Base-by-base conservation (phyloP, 2,888 invertebrate species). In the Stenodera caucasica region DNA sequence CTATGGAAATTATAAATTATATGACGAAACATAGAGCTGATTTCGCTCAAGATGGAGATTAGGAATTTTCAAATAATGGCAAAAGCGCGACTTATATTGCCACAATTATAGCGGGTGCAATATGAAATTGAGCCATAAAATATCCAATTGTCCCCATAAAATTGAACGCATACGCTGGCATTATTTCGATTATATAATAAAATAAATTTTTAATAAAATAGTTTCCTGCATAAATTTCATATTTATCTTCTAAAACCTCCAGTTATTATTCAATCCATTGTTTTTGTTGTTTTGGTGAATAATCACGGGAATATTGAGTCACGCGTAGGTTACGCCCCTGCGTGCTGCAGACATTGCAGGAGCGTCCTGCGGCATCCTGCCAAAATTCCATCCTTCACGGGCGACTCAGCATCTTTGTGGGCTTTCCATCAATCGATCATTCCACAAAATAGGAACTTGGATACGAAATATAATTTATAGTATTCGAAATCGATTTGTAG, bases 341-440 rank as follows among this genome's bases (percentile, higher is more conserved):
- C 33, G 26, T 30, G 14, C 1, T 53, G 35, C 14, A 45, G 23
- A 23, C 23, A 51, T 60, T 61, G 61, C 60, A 50, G 65, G 37
- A 56, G 35, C 56, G 37, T 49, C 35, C 35, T 21, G 55, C 23
- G 63, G 63, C 63, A 63, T 59, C 49, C 50, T 59, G 63, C 65
- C 65, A 66, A 66, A 63, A 58, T 33, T 33, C 33, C 35, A 8
- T 37, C 37, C 37, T 12, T 9, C 12, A 7, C 5, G 6, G 6
- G 21, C 12, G 7, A 14, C 18, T 21, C 6, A 37, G 4, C 8
- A 14, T 37, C 15, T 6, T 35, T 7, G 14, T 35, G 6, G 6
- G n/a, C 0, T 14, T n/a, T 37, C 8, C 8, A 37, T 37, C 8
- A 37, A 15, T 37, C 7, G 18, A 40, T 40, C 18, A 40, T 15